phyloP scores from a whole-genome alignment of 2,797 vertebrate genomes.

The Merluccius polli region DNA sequence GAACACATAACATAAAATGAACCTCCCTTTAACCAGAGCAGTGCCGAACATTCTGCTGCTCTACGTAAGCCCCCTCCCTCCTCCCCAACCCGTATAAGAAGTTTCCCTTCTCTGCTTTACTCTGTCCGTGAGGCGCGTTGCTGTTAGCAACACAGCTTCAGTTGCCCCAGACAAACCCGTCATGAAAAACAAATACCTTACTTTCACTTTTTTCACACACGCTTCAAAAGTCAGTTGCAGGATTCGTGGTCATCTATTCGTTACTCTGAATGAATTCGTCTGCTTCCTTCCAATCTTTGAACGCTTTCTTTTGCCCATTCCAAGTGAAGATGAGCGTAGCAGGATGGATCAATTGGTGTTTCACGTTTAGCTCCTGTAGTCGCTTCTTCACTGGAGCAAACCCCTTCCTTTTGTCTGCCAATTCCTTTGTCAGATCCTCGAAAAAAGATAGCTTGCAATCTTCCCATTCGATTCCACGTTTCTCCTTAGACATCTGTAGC shows the following conservation, averaged over 20 bases:
- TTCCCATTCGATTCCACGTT: conserved; percentile 9
- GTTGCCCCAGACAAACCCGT: not conserved
- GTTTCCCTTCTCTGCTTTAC: too few relatives aligned
- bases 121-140: too few relatives aligned
- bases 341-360: not conserved
- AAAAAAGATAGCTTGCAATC: conserved; percentile 10
- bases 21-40: too few relatives aligned
- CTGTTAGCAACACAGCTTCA: too few relatives aligned
- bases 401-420: too few relatives aligned
- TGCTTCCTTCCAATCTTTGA: not conserved
- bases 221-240: not conserved
- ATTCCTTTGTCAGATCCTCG: conserved; percentile 6
- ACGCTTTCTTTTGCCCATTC: conserved; percentile 12
- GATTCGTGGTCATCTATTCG: not conserved
- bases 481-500: conserved; percentile 14
- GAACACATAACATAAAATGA: not conserved
- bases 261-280: not conserved
- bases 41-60: too few relatives aligned
- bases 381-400: not conserved
- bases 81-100: too few relatives aligned
- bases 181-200: conserved; percentile 3
- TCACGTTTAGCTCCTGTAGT: not conserved
- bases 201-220: not conserved
- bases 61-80: too few relatives aligned
- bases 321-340: conserved; percentile 10